Base-by-base conservation (phyloP, 2,888 invertebrate species). In the Temnothorax rugatulus region DNA sequence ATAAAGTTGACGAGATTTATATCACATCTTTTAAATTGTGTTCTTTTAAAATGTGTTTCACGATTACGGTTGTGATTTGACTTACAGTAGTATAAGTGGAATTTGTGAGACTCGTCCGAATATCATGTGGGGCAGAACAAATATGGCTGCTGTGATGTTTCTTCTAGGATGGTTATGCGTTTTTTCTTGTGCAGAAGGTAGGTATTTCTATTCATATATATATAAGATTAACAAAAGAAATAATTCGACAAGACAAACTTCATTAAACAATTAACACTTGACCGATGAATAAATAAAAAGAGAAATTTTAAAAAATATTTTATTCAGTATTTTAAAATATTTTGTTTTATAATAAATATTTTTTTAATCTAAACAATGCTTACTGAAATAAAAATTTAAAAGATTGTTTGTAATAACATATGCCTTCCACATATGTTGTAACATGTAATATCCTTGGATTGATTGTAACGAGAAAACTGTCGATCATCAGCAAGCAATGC, bases 51-150 rank as follows among this genome's bases (percentile, higher is more conserved):
- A 75, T 47, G 7, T 41, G 2, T 29, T 57, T 1, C 2, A 38
- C 1, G 15, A 54, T 77, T 54, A 18, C 3, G 15, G 41, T 77
- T 54, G 13, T 18, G 25, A 5, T 66, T 66, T 25, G 13, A 83
- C 25, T 83, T 83, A 13, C 82, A 83, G 47, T 29, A 66, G 15
- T 15, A 75, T 38, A 41, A 38, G 38, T 25, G 25, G 9, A 54
- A 54, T 82, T 63, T 63, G 52, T 63, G 52, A 38, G 1, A 54
- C 7, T 75, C 7, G n/a, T 25, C 47, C 50, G 73, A 61, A 44
- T 52, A 44, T 73, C 82, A 94, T 94, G 94, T 93, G 92, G 93
- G 92, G 91, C 84, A 91, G 91, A 92, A 92, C 92, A 81, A 94
- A 92, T 71, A 92, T 92, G 90, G 91, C 92, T 82, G 92, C 90